Percentiles rank a stretch among this genome's conserved stretches.
Conservation (phyloP, 2,113 vertebrate genomes). For the Shinisaurus crocodilurus region DNA sequence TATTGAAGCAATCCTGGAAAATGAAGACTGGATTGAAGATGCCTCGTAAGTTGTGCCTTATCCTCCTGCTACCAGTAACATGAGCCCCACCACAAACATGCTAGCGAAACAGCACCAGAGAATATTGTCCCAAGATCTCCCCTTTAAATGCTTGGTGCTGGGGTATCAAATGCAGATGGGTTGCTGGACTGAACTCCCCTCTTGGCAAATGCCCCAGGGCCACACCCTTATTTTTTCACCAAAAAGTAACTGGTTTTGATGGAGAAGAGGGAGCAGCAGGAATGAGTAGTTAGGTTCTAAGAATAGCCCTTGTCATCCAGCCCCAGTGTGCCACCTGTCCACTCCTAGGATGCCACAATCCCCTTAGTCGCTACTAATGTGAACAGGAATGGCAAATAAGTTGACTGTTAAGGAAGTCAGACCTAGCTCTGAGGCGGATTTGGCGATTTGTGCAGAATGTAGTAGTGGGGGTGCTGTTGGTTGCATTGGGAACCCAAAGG, state of each 20-base stretch:
- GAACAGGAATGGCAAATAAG: background rate
- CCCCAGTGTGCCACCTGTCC: background rate
- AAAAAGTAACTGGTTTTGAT: background rate
- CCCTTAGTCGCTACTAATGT: background rate
- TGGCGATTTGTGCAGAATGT: background rate
- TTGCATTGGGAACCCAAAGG: too few species aligned
- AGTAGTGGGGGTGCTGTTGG: background rate
- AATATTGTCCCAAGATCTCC: background rate
- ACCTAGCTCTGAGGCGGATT: background rate
- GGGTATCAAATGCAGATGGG: background rate
- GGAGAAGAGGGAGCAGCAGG: background rate
- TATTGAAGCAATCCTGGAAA: slow-evolving; percentile 96
- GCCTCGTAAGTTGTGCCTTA: slow-evolving; percentile 85
- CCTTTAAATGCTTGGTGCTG: background rate
- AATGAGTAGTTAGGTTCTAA: background rate
- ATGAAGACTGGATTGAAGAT: slow-evolving; percentile 97
- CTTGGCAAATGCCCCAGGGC: background rate
- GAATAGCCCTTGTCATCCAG: background rate
- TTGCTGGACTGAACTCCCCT: too few species aligned
- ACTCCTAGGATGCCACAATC: background rate
- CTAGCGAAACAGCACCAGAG: background rate
- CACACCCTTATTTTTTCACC: background rate
- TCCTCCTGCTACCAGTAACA: background rate
- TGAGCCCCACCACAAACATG: too few species aligned
- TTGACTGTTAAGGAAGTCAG: too few species aligned